These are phyloP conservation scores for Rhingia campestris DNA, from an alignment of 2,888 invertebrate genomes.

Conservation along the genomic window DNA sequence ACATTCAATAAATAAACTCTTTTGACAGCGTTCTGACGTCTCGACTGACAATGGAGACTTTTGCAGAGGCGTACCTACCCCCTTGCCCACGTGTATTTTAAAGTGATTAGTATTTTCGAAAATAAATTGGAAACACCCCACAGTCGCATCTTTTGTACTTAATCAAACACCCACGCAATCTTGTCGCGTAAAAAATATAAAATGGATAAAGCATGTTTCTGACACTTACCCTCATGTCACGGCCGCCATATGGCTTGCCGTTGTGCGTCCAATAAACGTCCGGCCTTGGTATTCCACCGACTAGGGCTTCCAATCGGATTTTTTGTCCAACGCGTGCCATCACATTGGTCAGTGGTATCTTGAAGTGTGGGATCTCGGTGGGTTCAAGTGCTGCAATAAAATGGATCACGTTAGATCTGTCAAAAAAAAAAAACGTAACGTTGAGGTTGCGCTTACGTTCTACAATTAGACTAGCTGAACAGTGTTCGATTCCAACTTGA, in stretches of 20 bases:
- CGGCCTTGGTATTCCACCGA: conserved; percentile 87
- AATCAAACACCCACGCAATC: conserved; percentile 30
- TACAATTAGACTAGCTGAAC: conserved; percentile 86
- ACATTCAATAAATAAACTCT: conserved; percentile 46
- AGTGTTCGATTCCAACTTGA: conserved; percentile 86
- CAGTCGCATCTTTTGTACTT: conserved; percentile 6
- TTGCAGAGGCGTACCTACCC: conserved; percentile 3
- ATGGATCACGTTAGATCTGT: not conserved
- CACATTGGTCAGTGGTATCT: conserved; percentile 86
- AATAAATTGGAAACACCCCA: conserved; percentile 41
- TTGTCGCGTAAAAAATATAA: not conserved
- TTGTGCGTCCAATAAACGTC: conserved; percentile 88
- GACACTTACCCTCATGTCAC: conserved; percentile 85
- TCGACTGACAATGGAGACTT: not conserved
- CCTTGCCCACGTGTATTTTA: not conserved
- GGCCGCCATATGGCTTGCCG: conserved; percentile 86
- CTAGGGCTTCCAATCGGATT: conserved; percentile 88
- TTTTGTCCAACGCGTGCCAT: conserved; percentile 89
- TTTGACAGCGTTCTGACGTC: conserved; percentile 14
- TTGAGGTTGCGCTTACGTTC: conserved; percentile 85
- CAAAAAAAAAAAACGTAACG: not conserved
- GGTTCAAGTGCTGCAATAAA: conserved; percentile 85
- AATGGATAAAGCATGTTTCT: conserved; percentile 23
- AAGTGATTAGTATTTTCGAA: conserved; percentile 1
- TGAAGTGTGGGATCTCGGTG: conserved; percentile 86